Percentiles rank a stretch among this genome's conserved stretches.
These are phyloP conservation scores for Criorhina ranunculi DNA, from an alignment of 2,888 invertebrate genomes.

Conservation along the genomic window DNA sequence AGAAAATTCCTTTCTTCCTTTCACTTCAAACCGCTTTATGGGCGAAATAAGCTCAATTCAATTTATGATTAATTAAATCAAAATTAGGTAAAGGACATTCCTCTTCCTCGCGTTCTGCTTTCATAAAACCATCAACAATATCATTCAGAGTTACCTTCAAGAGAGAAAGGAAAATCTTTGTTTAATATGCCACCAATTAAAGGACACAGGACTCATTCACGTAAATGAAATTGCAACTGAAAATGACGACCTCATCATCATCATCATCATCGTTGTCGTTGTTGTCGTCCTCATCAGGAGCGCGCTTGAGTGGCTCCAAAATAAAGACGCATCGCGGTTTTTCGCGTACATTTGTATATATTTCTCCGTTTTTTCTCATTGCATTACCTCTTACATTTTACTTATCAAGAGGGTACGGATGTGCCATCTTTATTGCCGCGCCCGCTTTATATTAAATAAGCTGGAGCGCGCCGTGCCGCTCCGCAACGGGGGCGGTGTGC, in stretches of 20 bases:
- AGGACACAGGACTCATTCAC: slow-evolving; percentile 68
- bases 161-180: slow-evolving; percentile 32
- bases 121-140: slow-evolving; percentile 29
- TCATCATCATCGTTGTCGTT: slow-evolving; percentile 12
- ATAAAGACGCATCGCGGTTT: slow-evolving; percentile 74
- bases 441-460: slow-evolving; percentile 63
- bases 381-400: slow-evolving; percentile 18
- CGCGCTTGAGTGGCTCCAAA: slow-evolving; percentile 62
- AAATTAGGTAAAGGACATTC: slow-evolving; percentile 48
- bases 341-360: slow-evolving; percentile 60
- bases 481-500: slow-evolving; percentile 65
- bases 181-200: slow-evolving; percentile 72
- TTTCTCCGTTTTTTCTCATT: not conserved
- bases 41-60: slow-evolving; percentile 65
- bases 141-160: slow-evolving; percentile 28
- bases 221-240: slow-evolving; percentile 72
- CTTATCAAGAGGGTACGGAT: slow-evolving; percentile 50
- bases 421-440: slow-evolving; percentile 69
- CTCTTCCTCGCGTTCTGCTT: slow-evolving; percentile 22
- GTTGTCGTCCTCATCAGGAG: slow-evolving; percentile 17
- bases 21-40: slow-evolving; percentile 4
- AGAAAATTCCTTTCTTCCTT: not conserved
- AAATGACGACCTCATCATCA: slow-evolving; percentile 61
- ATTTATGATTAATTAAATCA: slow-evolving; percentile 66
- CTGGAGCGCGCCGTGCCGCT: slow-evolving; percentile 23